Conservation (phyloP, 1,140 invertebrate species). For the Dufourea novaeangliae region DNA sequence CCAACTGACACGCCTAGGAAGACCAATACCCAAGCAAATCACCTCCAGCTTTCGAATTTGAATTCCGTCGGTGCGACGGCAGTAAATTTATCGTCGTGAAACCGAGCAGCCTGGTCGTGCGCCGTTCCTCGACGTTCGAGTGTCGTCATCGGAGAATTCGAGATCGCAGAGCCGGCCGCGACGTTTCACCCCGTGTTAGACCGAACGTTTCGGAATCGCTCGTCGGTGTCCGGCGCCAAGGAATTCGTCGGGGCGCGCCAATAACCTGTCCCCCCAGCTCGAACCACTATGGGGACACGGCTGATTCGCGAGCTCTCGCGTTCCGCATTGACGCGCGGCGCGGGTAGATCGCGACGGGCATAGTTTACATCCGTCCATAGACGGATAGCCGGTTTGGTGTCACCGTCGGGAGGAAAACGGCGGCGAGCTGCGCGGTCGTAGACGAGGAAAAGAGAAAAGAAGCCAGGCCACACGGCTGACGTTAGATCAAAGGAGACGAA, state of each 20-base stretch:
- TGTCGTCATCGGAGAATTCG: slow-evolving; percentile 51
- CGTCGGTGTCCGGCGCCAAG: slow-evolving; percentile 62
- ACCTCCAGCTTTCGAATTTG: not conserved
- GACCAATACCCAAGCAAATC: slow-evolving; percentile 1
- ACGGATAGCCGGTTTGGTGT: slow-evolving; percentile 13
- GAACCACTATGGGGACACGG: slow-evolving; percentile 52
- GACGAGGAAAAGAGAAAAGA: slow-evolving; percentile 8
- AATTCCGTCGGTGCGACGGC: not conserved
- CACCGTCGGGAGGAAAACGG: no score
- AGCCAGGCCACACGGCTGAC: not conserved
- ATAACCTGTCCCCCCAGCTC: slow-evolving; percentile 64
- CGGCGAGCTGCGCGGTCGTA: not conserved
- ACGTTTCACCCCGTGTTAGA: slow-evolving; percentile 49
- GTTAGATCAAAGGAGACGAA: slow-evolving; percentile 38
- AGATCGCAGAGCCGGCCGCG: slow-evolving; percentile 33
- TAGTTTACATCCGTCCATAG: slow-evolving; percentile 21
- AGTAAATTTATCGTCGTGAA: slow-evolving; percentile 50
- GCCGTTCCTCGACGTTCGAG: slow-evolving; percentile 18
- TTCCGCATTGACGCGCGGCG: slow-evolving; percentile 47
- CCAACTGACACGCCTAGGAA: not conserved
- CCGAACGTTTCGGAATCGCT: slow-evolving; percentile 58
- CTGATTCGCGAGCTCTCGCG: slow-evolving; percentile 28
- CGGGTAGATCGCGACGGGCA: not conserved
- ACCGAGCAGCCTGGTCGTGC: slow-evolving; percentile 34
- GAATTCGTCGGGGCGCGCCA: slow-evolving; percentile 66